Evolutionary conservation across 2,888 invertebrate species (phyloP).

Genomic region (Lathronympha strigana): DNA sequence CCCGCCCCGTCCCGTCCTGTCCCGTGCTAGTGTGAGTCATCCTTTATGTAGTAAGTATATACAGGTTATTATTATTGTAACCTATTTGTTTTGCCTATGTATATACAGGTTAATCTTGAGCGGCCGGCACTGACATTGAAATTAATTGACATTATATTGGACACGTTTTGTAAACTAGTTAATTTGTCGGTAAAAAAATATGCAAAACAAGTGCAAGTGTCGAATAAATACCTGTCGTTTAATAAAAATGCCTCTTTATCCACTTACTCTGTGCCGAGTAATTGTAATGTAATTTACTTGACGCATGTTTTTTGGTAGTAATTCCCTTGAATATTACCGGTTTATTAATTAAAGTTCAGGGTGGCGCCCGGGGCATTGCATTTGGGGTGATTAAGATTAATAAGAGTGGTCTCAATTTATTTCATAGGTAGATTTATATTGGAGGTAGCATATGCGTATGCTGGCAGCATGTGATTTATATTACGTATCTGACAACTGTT

Average conservation of each 20-base stretch:
- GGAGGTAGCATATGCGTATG: no score
- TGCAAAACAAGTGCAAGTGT: conserved; percentile 41
- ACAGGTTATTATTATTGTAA: no score
- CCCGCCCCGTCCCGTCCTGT: no score
- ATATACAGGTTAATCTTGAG: no score
- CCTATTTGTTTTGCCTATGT: no score
- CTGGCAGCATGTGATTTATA: no score
- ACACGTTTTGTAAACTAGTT: not conserved
- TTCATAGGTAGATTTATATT: no score
- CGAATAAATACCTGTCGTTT: conserved; percentile 23
- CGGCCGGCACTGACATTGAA: not conserved
- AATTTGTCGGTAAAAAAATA: conserved; percentile 37
- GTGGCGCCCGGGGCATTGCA: conserved; percentile 31
- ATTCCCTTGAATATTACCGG: conserved; percentile 50
- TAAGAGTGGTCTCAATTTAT: conserved; percentile 2
- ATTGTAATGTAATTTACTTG: conserved; percentile 60
- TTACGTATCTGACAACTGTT: no score
- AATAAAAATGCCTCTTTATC: conserved; percentile 51
- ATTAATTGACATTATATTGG: not conserved
- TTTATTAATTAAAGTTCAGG: conserved; percentile 49
- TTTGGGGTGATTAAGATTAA: conserved; percentile 26
- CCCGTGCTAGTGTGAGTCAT: no score
- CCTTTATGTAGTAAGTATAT: no score
- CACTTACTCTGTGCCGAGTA: conserved; percentile 56
- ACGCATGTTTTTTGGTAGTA: conserved; percentile 59